Percentiles rank a stretch among this genome's conserved stretches.
Evolutionary conservation across 2,113 vertebrate genomes (phyloP).

Genomic region (Proteles cristata): DNA sequence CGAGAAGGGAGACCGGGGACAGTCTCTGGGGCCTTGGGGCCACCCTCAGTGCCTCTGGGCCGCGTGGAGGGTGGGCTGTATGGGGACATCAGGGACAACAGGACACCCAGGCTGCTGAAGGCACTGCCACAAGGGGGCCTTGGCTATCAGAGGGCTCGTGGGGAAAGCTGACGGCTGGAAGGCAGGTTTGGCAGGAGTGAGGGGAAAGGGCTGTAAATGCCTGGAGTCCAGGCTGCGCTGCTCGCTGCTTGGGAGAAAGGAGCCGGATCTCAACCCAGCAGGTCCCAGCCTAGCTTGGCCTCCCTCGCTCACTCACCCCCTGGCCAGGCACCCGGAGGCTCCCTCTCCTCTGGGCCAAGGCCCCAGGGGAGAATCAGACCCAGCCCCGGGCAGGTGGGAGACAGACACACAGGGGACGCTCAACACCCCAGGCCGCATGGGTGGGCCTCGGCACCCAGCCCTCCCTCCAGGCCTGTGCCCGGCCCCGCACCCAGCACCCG

Average conservation of each 20-base stretch:
- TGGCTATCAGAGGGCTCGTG: neutral
- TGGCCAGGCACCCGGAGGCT: neutral
- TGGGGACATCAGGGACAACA: neutral
- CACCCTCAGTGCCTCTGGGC: neutral
- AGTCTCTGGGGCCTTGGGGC: neutral
- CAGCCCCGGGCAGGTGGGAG: neutral
- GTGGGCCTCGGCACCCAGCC: fast-evolving
- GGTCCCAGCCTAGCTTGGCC: fast-evolving
- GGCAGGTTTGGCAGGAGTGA: neutral
- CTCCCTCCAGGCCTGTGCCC: fast-evolving
- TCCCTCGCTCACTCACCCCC: fast-evolving
- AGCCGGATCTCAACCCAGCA: fast-evolving
- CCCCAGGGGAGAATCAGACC: fast-evolving
- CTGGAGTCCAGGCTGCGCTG: neutral
- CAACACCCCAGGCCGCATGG: fast-evolving
- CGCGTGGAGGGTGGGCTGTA: too few species aligned
- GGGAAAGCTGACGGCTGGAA: too few species aligned
- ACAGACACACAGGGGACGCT: neutral
- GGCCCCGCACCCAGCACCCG: slow-evolving; percentile 55
- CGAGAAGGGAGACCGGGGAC: neutral
- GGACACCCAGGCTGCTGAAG: fast-evolving
- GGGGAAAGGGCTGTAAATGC: neutral
- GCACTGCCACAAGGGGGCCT: neutral
- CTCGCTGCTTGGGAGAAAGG: neutral
- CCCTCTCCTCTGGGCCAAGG: neutral